phyloP scores from a whole-genome alignment of 2,797 vertebrate species.

The Scolopax bukidnonensis region DNA sequence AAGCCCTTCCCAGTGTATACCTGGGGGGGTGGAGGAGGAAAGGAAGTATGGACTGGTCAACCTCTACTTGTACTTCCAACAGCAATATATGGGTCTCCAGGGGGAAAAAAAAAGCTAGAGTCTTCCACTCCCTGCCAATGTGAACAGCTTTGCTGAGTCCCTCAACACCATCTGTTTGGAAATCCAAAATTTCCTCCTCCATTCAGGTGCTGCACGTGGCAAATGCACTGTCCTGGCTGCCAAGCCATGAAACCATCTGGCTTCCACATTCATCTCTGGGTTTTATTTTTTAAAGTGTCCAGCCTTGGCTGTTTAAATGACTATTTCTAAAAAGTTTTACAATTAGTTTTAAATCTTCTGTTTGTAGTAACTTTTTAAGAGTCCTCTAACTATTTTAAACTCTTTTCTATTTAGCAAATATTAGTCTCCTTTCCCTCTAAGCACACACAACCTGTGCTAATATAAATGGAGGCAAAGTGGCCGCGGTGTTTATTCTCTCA shows the following conservation, averaged over 20 bases:
- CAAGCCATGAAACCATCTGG: constrained; percentile 61
- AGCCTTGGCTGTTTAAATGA: background rate
- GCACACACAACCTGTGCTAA: background rate
- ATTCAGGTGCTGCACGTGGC: constrained; percentile 65
- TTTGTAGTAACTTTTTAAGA: background rate
- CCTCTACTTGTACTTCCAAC: background rate
- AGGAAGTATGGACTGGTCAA: background rate
- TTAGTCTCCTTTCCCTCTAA: background rate
- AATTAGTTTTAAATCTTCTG: background rate
- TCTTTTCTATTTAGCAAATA: background rate
- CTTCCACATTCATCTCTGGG: background rate
- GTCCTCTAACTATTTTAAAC: background rate
- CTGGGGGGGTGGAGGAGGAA: background rate
- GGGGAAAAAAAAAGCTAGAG: background rate
- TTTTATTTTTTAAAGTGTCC: background rate
- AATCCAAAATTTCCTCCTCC: constrained; percentile 67
- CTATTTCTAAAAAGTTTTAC: background rate
- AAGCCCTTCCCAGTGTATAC: background rate
- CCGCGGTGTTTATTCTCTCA: background rate
- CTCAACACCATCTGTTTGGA: constrained; percentile 64
- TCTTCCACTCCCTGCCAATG: constrained; percentile 32
- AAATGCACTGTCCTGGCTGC: constrained; percentile 57
- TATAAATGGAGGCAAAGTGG: background rate
- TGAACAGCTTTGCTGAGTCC: constrained; percentile 66
- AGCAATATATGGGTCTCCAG: constrained; percentile 4